Percentiles rank a stretch among this genome's conserved stretches.
Conservation (phyloP, 30 jellyfish, hydroid and myxozoan genomes). For the Turritopsis rubra region DNA sequence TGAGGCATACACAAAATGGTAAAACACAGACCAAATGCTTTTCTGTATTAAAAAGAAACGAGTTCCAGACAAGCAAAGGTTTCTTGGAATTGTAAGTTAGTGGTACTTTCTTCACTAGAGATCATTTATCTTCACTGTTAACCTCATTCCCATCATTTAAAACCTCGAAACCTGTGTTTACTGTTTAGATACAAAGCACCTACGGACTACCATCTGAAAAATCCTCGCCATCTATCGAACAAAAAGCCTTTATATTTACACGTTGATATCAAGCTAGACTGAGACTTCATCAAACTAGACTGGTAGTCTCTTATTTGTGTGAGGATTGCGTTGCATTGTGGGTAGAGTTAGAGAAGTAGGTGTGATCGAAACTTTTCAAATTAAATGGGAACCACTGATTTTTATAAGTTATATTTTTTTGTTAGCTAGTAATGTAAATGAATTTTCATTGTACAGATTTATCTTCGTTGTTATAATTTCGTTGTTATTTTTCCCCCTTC, state of each 20-base stretch:
- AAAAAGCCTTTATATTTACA: slow-evolving; percentile 9
- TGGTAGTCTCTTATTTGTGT: too few relatives aligned
- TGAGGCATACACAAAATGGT: slow-evolving; percentile 9
- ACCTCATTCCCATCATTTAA: too few relatives aligned
- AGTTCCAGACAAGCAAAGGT: not conserved
- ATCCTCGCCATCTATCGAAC: not conserved
- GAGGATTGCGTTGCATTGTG: too few relatives aligned
- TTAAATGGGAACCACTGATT: too few relatives aligned
- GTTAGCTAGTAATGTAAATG: too few relatives aligned
- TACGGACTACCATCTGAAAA: slow-evolving; percentile 5
- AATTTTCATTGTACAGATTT: too few relatives aligned
- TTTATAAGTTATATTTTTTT: too few relatives aligned
- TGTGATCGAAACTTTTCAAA: too few relatives aligned
- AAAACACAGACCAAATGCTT: slow-evolving; percentile 9
- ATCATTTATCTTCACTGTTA: not conserved
- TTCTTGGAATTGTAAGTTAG: not conserved
- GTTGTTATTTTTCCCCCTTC: too few relatives aligned
- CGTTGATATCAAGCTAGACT: not conserved
- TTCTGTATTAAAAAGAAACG: slow-evolving; percentile 1
- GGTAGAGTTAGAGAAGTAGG: too few relatives aligned
- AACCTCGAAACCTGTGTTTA: too few relatives aligned
- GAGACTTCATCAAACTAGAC: not conserved
- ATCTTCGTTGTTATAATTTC: too few relatives aligned
- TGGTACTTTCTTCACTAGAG: not conserved
- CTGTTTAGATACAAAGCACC: slow-evolving; percentile 16